Conservation (phyloP, 2,113 vertebrate species). For the Entomyzon cyanotis region DNA sequence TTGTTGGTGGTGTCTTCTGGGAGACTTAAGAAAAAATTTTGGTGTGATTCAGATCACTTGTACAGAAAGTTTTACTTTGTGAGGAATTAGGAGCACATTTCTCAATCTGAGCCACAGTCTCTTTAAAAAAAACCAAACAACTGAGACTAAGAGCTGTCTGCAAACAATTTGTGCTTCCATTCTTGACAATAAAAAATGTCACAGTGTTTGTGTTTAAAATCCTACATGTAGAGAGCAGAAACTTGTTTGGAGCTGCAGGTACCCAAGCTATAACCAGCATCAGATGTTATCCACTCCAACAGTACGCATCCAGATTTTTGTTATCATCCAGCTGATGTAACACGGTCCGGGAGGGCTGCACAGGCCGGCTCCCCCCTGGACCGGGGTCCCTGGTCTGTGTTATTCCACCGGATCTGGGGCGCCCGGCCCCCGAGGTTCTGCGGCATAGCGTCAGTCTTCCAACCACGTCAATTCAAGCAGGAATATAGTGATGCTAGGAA, state of each 20-base stretch:
- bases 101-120: rapidly evolving
- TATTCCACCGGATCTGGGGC: no score
- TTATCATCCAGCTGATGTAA: not conserved
- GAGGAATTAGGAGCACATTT: not conserved
- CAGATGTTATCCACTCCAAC: not conserved
- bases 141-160: not conserved
- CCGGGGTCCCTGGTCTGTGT: no score
- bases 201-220: not conserved
- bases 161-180: not conserved
- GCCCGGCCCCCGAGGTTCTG: no score
- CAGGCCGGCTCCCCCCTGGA: no score
- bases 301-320: not conserved
- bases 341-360: no score
- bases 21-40: not conserved
- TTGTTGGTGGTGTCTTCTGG: not conserved
- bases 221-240: not conserved
- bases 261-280: not conserved
- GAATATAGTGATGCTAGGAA: no score
- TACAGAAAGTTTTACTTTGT: not conserved
- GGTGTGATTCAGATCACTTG: not conserved
- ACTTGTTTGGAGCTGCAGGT: not conserved
- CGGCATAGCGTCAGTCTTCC: no score
- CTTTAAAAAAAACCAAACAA: not conserved
- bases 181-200: not conserved
- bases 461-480: no score